Evolutionary conservation across 2,888 invertebrate species (phyloP), one percentile per base, ranked within the genome.

Genomic region (Xestia xanthographa): DNA sequence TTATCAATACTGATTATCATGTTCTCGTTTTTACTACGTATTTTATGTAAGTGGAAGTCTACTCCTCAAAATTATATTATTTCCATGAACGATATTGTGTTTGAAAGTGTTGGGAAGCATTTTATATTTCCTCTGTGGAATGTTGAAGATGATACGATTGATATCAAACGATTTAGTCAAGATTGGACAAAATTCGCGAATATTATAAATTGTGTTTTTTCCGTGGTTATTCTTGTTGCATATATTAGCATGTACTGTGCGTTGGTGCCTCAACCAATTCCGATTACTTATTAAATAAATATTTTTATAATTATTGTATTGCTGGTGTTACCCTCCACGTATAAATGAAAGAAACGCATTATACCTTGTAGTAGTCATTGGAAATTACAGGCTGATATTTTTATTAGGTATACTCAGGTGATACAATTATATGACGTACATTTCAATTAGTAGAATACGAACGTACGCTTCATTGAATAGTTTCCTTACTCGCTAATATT

Each of bases 151-250:
- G 63, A 71, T 8, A 38, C 66, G 6, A 53, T 67, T 48, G 76
- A 80, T 41, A 74, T 66, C 48, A 74, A 66, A 45, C 80, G 75
- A 17, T 77, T 76, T 58, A 75, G 53, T 22, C 79, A 86, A 65
- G 82, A 84, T 48, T 93, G 93, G 92, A 86, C 70, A 0, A 86
- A 90, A 76, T 91, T 93, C 48, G 87, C 88, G 0, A 90, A 89
- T 79, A 81, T 91, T 38, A 22, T 91, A 1, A 92, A 92, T 70
- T 84, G 83, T 82, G 65, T 88, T 9, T 90, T 87, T 79, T 48
- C 77, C 8, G 45, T 81, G 14, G 43, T 88, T 34, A 73, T 87
- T 50, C n/a, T 86, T 58, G 48, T 87, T 74, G 76, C 84, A 26
- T 92, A 92, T 80, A 38, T 91, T 20, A 77, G 75, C 75, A 70